These are phyloP conservation scores for Erythrocercus mccallii DNA, from an alignment of 2,113 vertebrate genomes.

Conservation along the genomic window DNA sequence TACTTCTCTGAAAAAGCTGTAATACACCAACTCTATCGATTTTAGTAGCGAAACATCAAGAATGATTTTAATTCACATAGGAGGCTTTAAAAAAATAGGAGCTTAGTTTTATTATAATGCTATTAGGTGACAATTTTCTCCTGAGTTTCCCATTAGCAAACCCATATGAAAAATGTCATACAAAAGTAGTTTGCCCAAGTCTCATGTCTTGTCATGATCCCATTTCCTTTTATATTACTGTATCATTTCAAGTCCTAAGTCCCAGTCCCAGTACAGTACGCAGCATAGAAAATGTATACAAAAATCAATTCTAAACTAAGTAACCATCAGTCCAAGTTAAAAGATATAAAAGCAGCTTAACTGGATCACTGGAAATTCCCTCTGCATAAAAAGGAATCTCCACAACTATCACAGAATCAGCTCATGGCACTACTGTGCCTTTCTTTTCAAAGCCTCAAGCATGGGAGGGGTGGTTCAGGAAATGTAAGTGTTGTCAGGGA, in stretches of 20 bases:
- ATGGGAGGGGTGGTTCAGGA: neutral
- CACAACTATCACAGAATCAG: neutral
- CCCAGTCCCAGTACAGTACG: neutral
- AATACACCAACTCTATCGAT: neutral
- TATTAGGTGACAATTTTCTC: neutral
- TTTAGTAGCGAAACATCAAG: neutral
- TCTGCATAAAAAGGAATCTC: constrained; percentile 1
- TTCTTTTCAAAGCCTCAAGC: neutral
- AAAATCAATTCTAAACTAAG: constrained; percentile 25
- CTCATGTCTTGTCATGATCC: neutral
- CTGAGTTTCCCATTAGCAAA: neutral
- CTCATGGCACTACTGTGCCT: neutral
- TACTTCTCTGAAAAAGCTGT: neutral
- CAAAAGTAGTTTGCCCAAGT: neutral
- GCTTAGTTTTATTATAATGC: neutral
- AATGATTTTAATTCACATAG: neutral
- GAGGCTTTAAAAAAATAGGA: neutral
- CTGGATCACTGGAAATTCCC: constrained; percentile 20
- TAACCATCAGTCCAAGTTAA: neutral
- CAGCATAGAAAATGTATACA: neutral
- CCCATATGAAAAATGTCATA: neutral
- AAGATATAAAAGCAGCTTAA: constrained; percentile 1
- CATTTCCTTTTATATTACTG: neutral
- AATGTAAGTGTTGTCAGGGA: neutral
- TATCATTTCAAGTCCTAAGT: neutral